Conservation (phyloP, 2,113 vertebrate genomes). For the Mustelus asterias region DNA sequence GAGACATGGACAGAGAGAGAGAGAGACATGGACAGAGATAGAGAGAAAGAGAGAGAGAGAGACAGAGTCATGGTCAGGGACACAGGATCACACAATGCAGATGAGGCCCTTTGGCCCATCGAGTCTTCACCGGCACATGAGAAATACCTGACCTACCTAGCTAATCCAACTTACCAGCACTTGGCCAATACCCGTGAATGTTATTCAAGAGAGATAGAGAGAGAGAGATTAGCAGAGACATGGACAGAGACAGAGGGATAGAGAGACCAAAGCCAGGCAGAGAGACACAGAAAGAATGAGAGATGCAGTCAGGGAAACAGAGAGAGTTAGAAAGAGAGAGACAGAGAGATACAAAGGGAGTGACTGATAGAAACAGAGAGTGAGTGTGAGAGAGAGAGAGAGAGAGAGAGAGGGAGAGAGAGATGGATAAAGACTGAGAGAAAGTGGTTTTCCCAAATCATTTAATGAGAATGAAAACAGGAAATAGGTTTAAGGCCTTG, state of each 20-base stretch:
- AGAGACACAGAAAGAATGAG: no score
- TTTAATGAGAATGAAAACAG: conserved; percentile 2
- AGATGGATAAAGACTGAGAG: not conserved
- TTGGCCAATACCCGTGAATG: no score
- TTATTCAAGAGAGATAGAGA: not conserved
- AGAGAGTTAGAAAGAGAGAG: not conserved
- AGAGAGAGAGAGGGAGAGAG: conserved; percentile 21
- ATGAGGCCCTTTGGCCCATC: no score
- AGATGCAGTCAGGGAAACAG: no score
- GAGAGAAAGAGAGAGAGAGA: no score
- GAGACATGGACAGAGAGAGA: no score
- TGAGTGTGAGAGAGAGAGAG: not conserved
- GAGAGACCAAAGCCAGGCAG: no score
- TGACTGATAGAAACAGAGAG: not conserved
- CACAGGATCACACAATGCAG: no score
- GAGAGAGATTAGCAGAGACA: not conserved
- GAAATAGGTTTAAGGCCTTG: not conserved
- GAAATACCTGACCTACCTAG: no score
- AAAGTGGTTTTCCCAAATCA: conserved; percentile 27
- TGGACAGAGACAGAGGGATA: not conserved
- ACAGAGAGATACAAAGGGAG: not conserved
- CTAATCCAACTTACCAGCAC: no score
- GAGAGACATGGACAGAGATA: no score
- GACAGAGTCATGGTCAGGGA: not conserved
- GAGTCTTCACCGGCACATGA: no score